phyloP scores from a whole-genome alignment of 2,797 vertebrate species.

The Lagocephalus sceleratus region DNA sequence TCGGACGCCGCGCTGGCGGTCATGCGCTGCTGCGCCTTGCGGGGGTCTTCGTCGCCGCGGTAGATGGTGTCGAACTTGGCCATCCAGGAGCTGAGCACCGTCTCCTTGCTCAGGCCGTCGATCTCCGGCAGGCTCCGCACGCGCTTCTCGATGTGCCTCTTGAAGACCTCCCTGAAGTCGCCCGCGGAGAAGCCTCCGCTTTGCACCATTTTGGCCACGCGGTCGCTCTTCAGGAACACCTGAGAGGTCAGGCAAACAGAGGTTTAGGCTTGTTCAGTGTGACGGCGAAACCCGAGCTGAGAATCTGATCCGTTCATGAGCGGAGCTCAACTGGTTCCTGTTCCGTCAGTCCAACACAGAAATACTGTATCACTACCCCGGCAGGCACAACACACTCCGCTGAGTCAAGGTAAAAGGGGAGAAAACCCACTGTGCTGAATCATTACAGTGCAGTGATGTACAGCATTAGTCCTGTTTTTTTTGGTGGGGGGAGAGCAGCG shows the following conservation, averaged over 20 bases:
- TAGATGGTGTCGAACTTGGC: slow-evolving; percentile 99
- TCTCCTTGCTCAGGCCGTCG: slow-evolving; percentile 99
- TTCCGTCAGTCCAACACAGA: too few relatives aligned
- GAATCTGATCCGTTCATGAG: too few relatives aligned
- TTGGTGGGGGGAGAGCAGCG: too few relatives aligned
- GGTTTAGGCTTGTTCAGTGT: not conserved
- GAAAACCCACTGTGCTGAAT: too few relatives aligned
- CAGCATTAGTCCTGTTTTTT: too few relatives aligned
- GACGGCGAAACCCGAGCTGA: too few relatives aligned
- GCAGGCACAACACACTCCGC: too few relatives aligned
- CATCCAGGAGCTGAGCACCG: slow-evolving; percentile 99
- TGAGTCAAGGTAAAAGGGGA: too few relatives aligned
- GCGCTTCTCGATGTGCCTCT: slow-evolving; percentile 98
- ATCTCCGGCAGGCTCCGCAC: slow-evolving; percentile 98
- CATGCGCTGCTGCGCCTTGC: slow-evolving; percentile 98
- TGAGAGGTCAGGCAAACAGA: slow-evolving; percentile 43
- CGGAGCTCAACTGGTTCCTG: too few relatives aligned
- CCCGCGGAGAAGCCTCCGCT: slow-evolving; percentile 94
- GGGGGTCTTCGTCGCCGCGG: slow-evolving; percentile 95
- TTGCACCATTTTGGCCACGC: slow-evolving; percentile 98
- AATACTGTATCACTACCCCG: too few relatives aligned
- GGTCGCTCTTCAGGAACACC: slow-evolving; percentile 98
- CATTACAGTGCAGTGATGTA: too few relatives aligned
- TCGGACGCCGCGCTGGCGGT: slow-evolving; percentile 96
- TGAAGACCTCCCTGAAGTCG: slow-evolving; percentile 97